Base-by-base conservation (phyloP, 2,888 invertebrate genomes). In the Cataglyphis livida region DNA sequence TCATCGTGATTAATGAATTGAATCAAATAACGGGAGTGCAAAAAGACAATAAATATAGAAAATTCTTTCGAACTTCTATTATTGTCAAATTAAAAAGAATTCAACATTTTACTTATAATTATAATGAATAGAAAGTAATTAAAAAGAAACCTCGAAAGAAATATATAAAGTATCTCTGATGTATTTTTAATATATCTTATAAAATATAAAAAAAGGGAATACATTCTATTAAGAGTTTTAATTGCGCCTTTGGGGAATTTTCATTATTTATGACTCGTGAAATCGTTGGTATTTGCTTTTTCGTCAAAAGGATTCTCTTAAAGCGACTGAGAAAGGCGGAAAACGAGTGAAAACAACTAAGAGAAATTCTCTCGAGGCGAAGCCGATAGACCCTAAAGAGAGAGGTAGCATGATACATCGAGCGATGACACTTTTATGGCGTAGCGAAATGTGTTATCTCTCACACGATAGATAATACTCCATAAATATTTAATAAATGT, bases 401-500 rank as follows among this genome's bases (percentile, higher is more conserved):
- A 61, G 9, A 41, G 10, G 12, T 65, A 28, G 21, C 25, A n/a
- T 51, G 54, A 70, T 70, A 68, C 38, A 76, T 70, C 41, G 54
- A 54, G 15, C 41, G 25, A 1, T 57, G 41, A 76, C 76, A 71
- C 18, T 78, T 66, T 76, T 78, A 78, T 70, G 7, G 32, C 57
- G 32, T 59, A 15, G 21, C 28, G 41, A 78, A 76, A 71, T 71
- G 57, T 54, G 71, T 10, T 66, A 44, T 54, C 10, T 59, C 6
- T 71, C 32, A 32, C 15, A 7, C 41, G 54, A 76, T 76, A 57
- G 54, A 76, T 68, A 76, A 76, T 70, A 54, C 38, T 70, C 18
- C 15, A 78, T 78, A 78, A 71, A 78, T 78, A 78, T 78, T 57
- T 59, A 78, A 71, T 71, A 71, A 78, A 71, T 4, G 73, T 57